Conservation (phyloP, 2,888 invertebrate genomes). For the Odontocolon sp. region DNA sequence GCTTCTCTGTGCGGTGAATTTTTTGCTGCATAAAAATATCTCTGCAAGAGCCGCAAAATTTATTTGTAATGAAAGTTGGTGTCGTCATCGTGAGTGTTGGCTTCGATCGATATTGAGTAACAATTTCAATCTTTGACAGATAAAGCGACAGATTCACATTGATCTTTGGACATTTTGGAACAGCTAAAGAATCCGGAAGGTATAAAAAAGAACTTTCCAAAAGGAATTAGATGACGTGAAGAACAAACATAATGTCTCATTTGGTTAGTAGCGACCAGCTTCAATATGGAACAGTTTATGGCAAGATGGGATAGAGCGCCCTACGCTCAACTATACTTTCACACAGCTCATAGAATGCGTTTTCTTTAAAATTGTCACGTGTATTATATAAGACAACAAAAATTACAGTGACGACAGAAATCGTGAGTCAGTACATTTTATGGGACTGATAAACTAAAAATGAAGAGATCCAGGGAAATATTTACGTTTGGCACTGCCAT, state of each 20-base stretch:
- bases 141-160: too few relatives aligned
- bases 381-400: neutral
- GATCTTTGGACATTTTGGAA: too few relatives aligned
- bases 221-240: neutral
- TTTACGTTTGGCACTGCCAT: too few relatives aligned
- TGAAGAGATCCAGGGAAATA: too few relatives aligned
- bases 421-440: too few relatives aligned
- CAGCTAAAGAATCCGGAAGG: too few relatives aligned
- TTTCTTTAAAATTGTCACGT: neutral
- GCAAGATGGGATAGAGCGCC: neutral
- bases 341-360: constrained; percentile 1
- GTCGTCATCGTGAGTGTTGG: too few relatives aligned
- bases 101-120: too few relatives aligned
- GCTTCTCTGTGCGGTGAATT: constrained; percentile 3
- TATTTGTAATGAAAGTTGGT: too few relatives aligned
- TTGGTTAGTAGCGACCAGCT: constrained; percentile 56
- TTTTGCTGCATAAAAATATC: neutral
- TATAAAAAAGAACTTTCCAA: neutral
- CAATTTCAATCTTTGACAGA: too few relatives aligned
- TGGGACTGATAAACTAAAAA: too few relatives aligned
- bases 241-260: constrained; percentile 36
- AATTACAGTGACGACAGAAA: too few relatives aligned
- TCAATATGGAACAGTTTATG: constrained; percentile 28
- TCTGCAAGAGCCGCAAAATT: neutral
- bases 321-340: constrained; percentile 51